A percentile compares a stretch with the other conserved stretches of the same genome.
phyloP scores from a whole-genome alignment of 2,888 invertebrate species.

The Nesidiocoris tenuis region DNA sequence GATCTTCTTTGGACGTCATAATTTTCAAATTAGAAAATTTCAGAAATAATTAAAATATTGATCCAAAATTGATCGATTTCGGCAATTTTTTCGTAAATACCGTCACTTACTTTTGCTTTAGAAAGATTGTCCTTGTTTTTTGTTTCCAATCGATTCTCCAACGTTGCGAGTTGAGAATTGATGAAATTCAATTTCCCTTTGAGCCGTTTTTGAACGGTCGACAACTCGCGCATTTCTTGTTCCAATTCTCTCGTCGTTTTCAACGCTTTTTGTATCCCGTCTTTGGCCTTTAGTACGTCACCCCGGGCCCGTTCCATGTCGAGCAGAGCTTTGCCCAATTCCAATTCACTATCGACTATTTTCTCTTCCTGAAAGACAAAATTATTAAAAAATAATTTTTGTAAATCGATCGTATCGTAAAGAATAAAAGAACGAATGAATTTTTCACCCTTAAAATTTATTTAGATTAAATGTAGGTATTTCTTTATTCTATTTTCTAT shows the following conservation, averaged over 20 bases:
- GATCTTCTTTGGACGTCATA: too few species aligned
- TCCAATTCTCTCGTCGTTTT: not conserved
- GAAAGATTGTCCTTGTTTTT: conserved; percentile 17
- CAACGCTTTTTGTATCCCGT: not conserved
- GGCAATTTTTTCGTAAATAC: too few species aligned
- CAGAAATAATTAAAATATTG: too few species aligned
- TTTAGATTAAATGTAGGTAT: too few species aligned
- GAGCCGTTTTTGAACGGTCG: not conserved
- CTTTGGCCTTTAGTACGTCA: not conserved
- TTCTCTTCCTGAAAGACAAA: conserved; percentile 25
- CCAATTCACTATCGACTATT: conserved; percentile 24
- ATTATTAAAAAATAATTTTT: not conserved
- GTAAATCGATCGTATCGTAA: not conserved
- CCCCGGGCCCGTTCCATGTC: conserved; percentile 18
- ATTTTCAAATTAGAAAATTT: too few species aligned
- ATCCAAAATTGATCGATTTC: too few species aligned
- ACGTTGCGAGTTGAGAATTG: not conserved
- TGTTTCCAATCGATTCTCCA: conserved; percentile 9
- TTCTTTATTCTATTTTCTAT: too few species aligned
- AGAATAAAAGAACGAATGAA: too few species aligned
- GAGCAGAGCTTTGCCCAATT: conserved; percentile 17
- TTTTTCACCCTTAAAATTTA: too few species aligned
- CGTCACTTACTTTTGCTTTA: conserved; percentile 16
- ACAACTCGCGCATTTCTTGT: conserved; percentile 18
- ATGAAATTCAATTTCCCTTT: conserved; percentile 11